phyloP scores from a whole-genome alignment of 1,140 invertebrate species.

The Drosophila parvula region DNA sequence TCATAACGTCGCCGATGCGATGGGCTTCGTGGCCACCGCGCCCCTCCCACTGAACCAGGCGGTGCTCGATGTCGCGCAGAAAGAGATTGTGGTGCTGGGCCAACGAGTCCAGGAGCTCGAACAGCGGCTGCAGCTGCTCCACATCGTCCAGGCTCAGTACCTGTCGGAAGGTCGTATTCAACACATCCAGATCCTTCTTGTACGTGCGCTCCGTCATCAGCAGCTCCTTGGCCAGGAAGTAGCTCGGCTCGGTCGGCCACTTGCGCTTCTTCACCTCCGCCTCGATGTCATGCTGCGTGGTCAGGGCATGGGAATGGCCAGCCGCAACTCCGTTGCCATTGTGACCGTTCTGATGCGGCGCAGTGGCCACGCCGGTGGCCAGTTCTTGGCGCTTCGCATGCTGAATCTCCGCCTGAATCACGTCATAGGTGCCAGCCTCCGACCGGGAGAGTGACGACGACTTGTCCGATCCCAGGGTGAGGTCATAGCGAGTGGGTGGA shows the following conservation, averaged over 20 bases:
- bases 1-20: constrained; percentile 89
- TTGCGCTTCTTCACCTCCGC: constrained; percentile 84
- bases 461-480: constrained; percentile 81
- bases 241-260: constrained; percentile 91
- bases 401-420: constrained; percentile 81
- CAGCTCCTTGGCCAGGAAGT: constrained; percentile 97
- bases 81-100: constrained; percentile 86
- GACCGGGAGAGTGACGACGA: constrained; percentile 82
- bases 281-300: constrained; percentile 55
- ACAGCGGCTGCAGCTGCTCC: constrained; percentile 81
- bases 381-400: constrained; percentile 78
- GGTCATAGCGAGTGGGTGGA: constrained; percentile 75
- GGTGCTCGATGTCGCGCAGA: constrained; percentile 86
- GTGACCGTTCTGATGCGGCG: constrained; percentile 57
- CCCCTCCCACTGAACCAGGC: constrained; percentile 85
- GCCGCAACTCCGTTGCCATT: constrained; percentile 51
- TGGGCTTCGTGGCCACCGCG: constrained; percentile 84
- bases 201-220: constrained; percentile 98
- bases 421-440: constrained; percentile 82
- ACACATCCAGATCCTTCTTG: constrained; percentile 96
- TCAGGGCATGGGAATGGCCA: constrained; percentile 19
- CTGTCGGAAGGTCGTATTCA: constrained; percentile 91
- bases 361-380: constrained; percentile 69
- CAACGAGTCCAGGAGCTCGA: constrained; percentile 85
- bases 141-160: constrained; percentile 85